These are phyloP conservation scores for Carlito syrichta DNA, from an alignment of 2,113 vertebrate species.

Conservation along the genomic window DNA sequence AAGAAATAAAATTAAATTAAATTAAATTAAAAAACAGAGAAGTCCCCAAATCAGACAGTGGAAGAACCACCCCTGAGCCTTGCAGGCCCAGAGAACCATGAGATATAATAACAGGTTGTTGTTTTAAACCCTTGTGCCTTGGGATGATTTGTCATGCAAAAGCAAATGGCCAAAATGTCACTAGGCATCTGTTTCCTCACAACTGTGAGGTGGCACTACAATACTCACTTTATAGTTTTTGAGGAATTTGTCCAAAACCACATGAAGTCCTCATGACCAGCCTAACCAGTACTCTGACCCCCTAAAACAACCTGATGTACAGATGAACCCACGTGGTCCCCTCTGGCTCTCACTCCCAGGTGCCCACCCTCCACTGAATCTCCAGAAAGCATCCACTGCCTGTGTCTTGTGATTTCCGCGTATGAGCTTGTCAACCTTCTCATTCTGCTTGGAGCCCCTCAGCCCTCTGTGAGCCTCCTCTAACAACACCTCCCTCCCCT, in stretches of 20 bases:
- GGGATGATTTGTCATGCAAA: accelerated
- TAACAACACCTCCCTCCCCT: neutral
- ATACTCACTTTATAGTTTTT: neutral
- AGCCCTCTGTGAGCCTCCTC: neutral
- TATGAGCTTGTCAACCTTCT: neutral
- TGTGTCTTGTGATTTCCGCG: neutral
- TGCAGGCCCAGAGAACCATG: accelerated
- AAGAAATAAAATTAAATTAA: too few relatives aligned
- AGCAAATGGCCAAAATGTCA: neutral
- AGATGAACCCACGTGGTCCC: neutral
- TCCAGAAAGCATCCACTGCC: neutral
- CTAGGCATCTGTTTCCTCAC: neutral
- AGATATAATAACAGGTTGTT: neutral
- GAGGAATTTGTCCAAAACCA: neutral
- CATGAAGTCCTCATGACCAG: neutral
- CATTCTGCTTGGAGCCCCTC: accelerated
- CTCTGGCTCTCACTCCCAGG: neutral
- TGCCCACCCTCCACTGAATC: neutral
- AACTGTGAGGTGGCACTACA: neutral
- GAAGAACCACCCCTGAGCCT: neutral
- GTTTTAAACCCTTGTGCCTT: accelerated
- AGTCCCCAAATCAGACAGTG: neutral
- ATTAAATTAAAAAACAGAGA: too few relatives aligned
- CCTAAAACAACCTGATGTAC: neutral
- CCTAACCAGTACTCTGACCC: neutral